Conservation (phyloP, 2,888 invertebrate genomes). For the Caenorhabditis sp. region DNA sequence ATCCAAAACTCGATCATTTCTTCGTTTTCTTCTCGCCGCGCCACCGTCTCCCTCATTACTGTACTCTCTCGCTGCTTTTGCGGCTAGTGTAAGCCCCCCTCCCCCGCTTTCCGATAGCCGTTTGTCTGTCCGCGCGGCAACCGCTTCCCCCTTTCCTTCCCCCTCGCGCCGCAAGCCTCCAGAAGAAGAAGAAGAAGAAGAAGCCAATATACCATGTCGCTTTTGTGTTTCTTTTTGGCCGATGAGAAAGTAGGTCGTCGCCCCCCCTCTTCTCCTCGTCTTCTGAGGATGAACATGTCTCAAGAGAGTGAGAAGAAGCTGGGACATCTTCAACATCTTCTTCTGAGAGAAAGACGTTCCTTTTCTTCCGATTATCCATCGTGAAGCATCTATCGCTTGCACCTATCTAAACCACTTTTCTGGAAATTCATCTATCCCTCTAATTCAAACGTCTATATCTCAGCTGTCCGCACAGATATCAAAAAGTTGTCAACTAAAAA, state of each 20-base stretch:
- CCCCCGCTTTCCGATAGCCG: conserved; percentile 29
- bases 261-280: no score
- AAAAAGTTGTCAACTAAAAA: no score
- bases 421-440: no score
- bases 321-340: not conserved
- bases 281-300: conserved; percentile 5
- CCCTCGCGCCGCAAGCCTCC: no score
- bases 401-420: no score
- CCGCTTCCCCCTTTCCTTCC: conserved; percentile 13
- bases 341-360: no score
- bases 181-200: no score
- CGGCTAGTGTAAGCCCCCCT: conserved; percentile 26
- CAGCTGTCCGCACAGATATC: no score
- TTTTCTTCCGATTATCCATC: no score
- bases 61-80: conserved; percentile 1
- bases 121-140: conserved; percentile 45
- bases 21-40: not conserved
- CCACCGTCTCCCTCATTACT: conserved; percentile 7
- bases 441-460: no score
- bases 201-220: conserved; percentile 27
- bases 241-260: conserved; percentile 46
- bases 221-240: conserved; percentile 50
- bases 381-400: no score
- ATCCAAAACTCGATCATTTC: conserved; percentile 33
- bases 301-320: no score